phyloP scores from a whole-genome alignment of 2,113 vertebrate species.

The Aramus guarauna region DNA sequence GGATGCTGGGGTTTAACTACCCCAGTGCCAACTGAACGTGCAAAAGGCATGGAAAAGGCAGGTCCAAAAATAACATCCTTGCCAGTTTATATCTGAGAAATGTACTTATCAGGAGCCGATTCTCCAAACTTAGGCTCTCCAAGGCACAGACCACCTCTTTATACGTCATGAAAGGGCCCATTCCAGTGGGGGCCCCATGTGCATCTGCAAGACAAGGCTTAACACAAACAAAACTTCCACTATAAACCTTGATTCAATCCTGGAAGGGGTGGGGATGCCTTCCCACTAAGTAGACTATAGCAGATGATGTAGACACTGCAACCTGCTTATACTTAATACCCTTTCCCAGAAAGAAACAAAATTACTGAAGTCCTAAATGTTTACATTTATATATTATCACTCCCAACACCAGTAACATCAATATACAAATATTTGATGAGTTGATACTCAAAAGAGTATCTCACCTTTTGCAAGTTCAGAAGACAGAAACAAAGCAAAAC shows the following conservation, averaged over 20 bases:
- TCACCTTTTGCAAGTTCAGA: neutral
- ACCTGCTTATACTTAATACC: neutral
- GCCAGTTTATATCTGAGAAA: neutral
- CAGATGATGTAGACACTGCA: neutral
- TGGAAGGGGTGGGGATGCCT: neutral
- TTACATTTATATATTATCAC: neutral
- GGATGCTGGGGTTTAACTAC: neutral
- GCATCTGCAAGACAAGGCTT: neutral
- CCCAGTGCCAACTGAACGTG: neutral
- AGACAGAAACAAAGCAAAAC: neutral
- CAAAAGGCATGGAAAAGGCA: neutral
- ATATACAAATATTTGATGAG: neutral
- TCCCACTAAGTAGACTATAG: neutral
- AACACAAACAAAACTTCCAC: neutral
- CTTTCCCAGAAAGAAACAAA: neutral
- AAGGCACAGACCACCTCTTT: neutral
- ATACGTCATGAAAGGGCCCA: neutral
- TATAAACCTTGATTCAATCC: neutral
- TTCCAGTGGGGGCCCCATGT: neutral
- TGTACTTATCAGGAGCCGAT: neutral
- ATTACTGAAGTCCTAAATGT: neutral
- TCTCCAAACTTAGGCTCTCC: neutral
- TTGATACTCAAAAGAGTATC: neutral
- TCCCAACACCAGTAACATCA: neutral
- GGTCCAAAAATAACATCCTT: neutral